Conservation (phyloP, 2,113 vertebrate genomes). For the Okapia johnstoni region DNA sequence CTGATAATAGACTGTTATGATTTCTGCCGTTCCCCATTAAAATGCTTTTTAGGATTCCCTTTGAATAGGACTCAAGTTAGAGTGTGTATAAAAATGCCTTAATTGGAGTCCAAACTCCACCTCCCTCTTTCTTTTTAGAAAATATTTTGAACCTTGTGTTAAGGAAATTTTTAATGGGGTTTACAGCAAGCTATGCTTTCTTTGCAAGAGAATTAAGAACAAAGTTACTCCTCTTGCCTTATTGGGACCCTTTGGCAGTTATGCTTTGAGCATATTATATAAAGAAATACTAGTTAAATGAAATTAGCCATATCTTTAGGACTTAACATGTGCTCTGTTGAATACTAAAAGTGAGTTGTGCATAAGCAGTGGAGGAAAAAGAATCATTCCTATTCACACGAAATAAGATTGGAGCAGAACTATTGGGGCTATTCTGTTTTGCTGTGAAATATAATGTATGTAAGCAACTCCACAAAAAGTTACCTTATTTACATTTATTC, state of each 20-base stretch:
- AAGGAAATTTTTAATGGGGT: constrained; percentile 18
- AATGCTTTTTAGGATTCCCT: constrained; percentile 71
- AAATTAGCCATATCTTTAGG: constrained; percentile 20
- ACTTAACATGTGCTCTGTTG: neutral
- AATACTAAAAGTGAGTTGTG: neutral
- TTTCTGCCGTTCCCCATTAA: constrained; percentile 65
- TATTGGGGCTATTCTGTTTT: neutral
- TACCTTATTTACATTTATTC: neutral
- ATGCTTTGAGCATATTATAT: constrained; percentile 69
- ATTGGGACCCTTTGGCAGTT: constrained; percentile 33
- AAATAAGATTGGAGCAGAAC: neutral
- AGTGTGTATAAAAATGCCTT: constrained; percentile 82
- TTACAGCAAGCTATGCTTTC: constrained; percentile 32
- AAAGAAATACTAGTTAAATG: constrained; percentile 63
- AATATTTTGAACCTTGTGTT: constrained; percentile 56
- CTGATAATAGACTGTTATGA: neutral
- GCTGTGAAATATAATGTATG: neutral
- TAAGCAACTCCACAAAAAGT: neutral
- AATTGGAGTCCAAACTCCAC: constrained; percentile 78
- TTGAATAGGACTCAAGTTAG: constrained; percentile 67
- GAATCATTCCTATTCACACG: neutral
- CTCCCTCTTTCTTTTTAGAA: constrained; percentile 35
- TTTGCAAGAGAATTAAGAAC: constrained; percentile 41
- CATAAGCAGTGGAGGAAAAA: neutral
- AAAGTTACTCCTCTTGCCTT: constrained; percentile 66